Conservation (phyloP, 2,797 vertebrate species). For the Distichodus sexfasciatus region DNA sequence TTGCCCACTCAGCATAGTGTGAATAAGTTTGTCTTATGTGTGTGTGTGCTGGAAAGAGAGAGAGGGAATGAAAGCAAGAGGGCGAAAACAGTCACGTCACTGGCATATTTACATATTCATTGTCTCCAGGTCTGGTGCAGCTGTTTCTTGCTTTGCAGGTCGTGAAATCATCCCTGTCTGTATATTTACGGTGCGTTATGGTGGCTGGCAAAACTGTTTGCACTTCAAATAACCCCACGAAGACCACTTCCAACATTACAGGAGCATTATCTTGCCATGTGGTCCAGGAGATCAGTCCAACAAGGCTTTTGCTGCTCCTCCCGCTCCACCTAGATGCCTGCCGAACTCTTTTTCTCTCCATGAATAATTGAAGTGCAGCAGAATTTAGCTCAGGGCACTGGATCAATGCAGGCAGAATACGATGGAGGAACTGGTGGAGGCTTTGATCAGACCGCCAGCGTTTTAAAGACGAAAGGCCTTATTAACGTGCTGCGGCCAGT, state of each 20-base stretch:
- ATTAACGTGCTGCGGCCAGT: constrained; percentile 14
- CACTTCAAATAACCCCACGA: neutral
- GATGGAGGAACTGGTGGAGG: constrained; percentile 41
- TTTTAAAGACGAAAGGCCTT: constrained; percentile 42
- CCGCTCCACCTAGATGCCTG: constrained; percentile 35
- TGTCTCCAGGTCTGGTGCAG: neutral
- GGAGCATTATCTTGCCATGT: too few relatives aligned
- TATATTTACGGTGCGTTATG: too few relatives aligned
- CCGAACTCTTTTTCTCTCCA: constrained; percentile 52
- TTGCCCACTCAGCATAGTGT: constrained; percentile 32
- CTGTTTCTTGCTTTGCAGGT: neutral
- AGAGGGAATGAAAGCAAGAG: neutral
- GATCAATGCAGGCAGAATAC: constrained; percentile 64
- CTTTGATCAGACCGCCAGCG: constrained; percentile 50
- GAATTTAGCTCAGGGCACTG: constrained; percentile 61
- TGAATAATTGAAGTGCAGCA: constrained; percentile 71
- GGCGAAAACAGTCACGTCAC: neutral
- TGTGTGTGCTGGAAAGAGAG: neutral
- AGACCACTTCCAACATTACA: neutral
- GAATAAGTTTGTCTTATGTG: neutral
- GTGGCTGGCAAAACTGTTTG: too few relatives aligned
- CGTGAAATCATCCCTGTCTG: neutral
- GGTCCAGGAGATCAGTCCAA: neutral
- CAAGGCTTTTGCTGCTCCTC: neutral
- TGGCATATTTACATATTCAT: constrained; percentile 15